Percentiles rank a stretch among this genome's conserved stretches.
Conservation (phyloP, 2,113 vertebrate species). For the Neodon shergylaensis region DNA sequence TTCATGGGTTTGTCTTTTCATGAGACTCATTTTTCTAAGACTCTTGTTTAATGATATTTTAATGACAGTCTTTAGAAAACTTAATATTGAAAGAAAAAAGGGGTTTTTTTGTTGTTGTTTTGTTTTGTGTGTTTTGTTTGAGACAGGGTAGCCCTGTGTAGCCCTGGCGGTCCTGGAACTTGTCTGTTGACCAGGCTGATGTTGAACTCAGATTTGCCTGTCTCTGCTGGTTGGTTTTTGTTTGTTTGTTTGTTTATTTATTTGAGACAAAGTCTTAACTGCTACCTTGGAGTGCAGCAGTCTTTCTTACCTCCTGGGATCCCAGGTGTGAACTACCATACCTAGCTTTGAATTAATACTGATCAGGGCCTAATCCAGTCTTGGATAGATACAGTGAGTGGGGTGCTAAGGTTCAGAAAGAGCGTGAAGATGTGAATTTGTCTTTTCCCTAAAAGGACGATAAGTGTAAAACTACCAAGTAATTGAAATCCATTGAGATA, state of each 20-base stretch:
- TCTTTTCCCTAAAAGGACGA: conserved; percentile 1
- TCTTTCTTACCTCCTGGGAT: not conserved
- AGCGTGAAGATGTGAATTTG: not conserved
- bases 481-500: conserved; percentile 8
- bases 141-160: not conserved
- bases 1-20: not conserved
- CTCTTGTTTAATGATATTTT: conserved; percentile 28
- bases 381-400: not conserved
- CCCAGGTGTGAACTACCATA: not conserved
- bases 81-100: not conserved
- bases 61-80: conserved; percentile 2
- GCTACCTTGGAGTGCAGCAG: not conserved
- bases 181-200: not conserved
- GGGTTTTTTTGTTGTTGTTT: not conserved
- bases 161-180: not conserved
- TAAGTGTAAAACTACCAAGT: not conserved
- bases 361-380: not conserved
- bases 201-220: not conserved
- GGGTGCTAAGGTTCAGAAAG: not conserved
- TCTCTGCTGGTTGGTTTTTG: not conserved
- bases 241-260: not conserved
- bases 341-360: not conserved
- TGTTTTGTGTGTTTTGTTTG: not conserved
- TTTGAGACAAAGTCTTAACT: not conserved
- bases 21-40: conserved; percentile 37